Evolutionary conservation across 2,888 invertebrate genomes (phyloP).

Genomic region (Gymnosoma rotundatum): DNA sequence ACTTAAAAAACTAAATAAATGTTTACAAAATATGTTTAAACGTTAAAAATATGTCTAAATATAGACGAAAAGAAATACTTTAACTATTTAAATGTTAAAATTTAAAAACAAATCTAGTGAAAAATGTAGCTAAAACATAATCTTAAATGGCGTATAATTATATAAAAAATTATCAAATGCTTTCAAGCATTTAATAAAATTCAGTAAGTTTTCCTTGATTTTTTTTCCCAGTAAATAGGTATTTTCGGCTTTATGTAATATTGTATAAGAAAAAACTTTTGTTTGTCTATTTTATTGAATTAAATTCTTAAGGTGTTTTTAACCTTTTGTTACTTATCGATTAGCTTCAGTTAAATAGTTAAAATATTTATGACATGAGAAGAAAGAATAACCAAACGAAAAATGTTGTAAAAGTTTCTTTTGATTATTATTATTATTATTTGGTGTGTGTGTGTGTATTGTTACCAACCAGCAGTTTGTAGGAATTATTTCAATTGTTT

Average conservation of each 20-base stretch:
- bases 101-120: not conserved
- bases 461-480: conserved; percentile 1
- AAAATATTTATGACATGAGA: conserved; percentile 62
- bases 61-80: too few species aligned
- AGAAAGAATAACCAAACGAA: conserved; percentile 18
- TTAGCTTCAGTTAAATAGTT: conserved; percentile 67
- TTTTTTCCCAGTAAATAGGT: not conserved
- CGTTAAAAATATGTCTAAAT: not conserved
- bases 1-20: conserved; percentile 16
- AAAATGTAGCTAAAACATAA: conserved; percentile 19
- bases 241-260: not conserved
- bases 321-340: conserved; percentile 68
- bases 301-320: conserved; percentile 55
- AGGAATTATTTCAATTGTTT: conserved; percentile 21
- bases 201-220: conserved; percentile 48
- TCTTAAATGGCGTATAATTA: conserved; percentile 31
- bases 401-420: conserved; percentile 46
- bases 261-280: not conserved
- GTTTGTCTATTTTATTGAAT: conserved; percentile 1
- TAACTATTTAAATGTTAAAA: not conserved
- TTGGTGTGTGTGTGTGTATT: conserved; percentile 22
- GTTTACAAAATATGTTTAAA: conserved; percentile 31
- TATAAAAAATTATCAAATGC: conserved; percentile 37
- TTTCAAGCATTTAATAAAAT: conserved; percentile 16
- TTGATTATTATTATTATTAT: conserved; percentile 10